Conservation (phyloP, 2,797 vertebrate species). For the Acridotheres tristis region DNA sequence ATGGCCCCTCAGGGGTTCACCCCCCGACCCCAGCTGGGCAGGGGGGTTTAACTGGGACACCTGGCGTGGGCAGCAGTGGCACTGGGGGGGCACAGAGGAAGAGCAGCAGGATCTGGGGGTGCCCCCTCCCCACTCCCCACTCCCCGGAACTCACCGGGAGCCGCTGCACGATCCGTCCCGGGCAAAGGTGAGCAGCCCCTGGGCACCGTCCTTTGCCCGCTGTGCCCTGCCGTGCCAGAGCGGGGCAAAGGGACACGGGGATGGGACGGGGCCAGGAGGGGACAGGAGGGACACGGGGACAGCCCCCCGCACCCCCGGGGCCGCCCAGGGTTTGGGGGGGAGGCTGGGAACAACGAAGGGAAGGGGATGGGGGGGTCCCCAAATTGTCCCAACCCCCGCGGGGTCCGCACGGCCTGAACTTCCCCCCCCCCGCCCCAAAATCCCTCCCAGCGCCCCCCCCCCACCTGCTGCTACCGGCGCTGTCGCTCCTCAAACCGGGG, state of each 20-base stretch:
- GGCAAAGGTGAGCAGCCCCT: neutral
- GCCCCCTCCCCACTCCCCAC: no score
- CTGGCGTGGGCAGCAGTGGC: neutral
- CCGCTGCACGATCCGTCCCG: neutral
- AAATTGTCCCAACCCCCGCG: neutral
- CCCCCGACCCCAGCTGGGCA: neutral
- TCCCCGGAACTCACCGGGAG: neutral
- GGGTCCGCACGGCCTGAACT: neutral
- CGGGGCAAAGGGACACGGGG: neutral
- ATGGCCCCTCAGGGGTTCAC: neutral
- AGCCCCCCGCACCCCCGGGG: neutral
- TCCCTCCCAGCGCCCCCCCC: neutral
- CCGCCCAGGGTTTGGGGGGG: no score
- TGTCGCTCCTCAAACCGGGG: neutral
- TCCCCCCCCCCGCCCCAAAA: no score
- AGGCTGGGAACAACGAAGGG: neutral
- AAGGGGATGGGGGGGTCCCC: neutral
- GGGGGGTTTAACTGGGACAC: neutral
- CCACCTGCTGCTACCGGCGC: neutral
- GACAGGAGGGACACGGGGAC: no score
- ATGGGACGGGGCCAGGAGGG: no score
- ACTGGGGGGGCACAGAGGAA: neutral
- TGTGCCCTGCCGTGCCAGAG: no score
- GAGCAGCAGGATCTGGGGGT: neutral
- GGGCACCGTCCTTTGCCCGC: neutral